Base-by-base conservation (phyloP, 2,113 vertebrate species). In the Rhinoderma darwinii region DNA sequence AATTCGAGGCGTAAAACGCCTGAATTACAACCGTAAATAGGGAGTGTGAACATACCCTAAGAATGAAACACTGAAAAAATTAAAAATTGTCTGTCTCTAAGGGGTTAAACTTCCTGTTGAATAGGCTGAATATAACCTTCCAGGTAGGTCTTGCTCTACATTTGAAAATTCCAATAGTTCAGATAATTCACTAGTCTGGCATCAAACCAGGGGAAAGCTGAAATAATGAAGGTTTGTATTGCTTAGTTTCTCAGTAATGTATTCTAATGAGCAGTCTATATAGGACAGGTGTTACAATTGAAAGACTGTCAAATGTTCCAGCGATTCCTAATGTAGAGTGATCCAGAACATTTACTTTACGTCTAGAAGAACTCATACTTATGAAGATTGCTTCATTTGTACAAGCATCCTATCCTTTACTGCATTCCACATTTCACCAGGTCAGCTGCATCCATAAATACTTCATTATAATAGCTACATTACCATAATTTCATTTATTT, bases 401-500 rank as follows among this genome's bases (percentile, higher is more conserved):
- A 43, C 37, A 73, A 32, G 39, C 73, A 43, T 75, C 68, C 8
- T 72, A 10, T 72, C 20, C 18, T 39, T 72, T 41, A 20, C 17
- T 9, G 27, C 66, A 9, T 59, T 22, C 17, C 20, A 56, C 54
- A 37, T 81, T 43, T 63, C 56, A 27, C 37, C 39, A n/a, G 35
- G 56, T 54, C 78, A 61, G 78, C 41, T 44, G 68, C 82, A 39
- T n/a, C 20, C 41, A 68, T 68, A 32, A 70, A 50, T 83, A 72
- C n/a, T 70, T 50, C n/a, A 83, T 70, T 72, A 83, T 83, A 47
- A 83, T 83, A 37, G 22, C 43, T 54, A 11, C 27, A 83, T 70
- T 83, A 72, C 66, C 66, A 72, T 72, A 54, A 83, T 72, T 83
- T 83, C 25, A 50, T 83, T 83, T 73, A 83, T 83, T 72, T 73